Conservation (phyloP, 1,140 invertebrate genomes). For the Trypoxylus dichotomus region DNA sequence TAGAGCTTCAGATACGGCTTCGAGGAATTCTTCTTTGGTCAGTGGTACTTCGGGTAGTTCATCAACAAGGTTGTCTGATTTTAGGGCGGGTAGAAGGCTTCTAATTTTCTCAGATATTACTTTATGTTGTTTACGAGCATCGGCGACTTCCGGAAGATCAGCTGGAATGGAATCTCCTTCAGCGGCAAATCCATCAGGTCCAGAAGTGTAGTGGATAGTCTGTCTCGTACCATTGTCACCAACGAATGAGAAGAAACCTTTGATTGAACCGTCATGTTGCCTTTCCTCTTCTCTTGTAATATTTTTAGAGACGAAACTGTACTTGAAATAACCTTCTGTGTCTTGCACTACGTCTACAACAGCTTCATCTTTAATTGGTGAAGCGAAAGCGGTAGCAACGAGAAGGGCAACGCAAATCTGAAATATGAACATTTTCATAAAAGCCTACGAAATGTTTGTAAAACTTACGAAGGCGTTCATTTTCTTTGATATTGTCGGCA, state of each 20-base stretch:
- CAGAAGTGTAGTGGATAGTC: constrained; percentile 77
- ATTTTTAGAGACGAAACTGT: background rate
- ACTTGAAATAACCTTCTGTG: constrained; percentile 1
- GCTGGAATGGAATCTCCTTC: constrained; percentile 53
- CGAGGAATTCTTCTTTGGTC: constrained; percentile 20
- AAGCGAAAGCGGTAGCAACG: background rate
- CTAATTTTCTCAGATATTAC: background rate
- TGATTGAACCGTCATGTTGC: constrained; percentile 73
- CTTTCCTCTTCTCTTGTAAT: constrained; percentile 64
- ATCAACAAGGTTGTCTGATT: background rate
- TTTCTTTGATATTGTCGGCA: background rate
- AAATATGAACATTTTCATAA: background rate
- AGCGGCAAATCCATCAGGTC: constrained; percentile 74
- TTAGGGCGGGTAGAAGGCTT: constrained; percentile 5
- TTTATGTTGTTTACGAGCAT: background rate
- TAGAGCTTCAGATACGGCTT: background rate
- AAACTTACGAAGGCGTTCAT: background rate
- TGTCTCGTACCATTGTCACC: constrained; percentile 75
- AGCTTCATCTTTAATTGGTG: background rate
- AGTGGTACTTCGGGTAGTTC: background rate
- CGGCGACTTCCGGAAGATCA: constrained; percentile 13
- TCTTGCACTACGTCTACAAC: background rate
- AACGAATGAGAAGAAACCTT: constrained; percentile 79
- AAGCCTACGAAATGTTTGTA: background rate
- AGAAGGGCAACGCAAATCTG: background rate